phyloP scores from a whole-genome alignment of 2,888 invertebrate genomes.

The Aphodius granarius region DNA sequence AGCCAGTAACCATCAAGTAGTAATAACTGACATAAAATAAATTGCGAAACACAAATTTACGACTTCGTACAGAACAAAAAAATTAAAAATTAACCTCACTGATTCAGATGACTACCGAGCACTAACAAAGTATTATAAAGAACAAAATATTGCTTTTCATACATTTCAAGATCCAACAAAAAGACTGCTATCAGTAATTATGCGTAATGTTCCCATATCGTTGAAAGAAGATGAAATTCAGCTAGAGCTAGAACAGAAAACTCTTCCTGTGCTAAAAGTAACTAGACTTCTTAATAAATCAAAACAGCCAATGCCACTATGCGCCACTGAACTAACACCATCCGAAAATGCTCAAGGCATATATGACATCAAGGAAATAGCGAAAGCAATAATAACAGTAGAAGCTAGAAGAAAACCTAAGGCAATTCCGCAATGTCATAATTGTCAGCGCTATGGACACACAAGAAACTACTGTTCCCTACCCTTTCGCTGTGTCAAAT shows the following conservation, averaged over 20 bases:
- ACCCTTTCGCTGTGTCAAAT: slow-evolving; percentile 3
- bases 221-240: not conserved
- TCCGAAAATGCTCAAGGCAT: not conserved
- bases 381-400: not conserved
- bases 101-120: too few relatives aligned
- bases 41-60: too few relatives aligned
- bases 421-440: slow-evolving; percentile 21
- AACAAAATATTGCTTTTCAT: too few relatives aligned
- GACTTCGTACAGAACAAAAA: too few relatives aligned
- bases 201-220: not conserved
- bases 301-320: not conserved
- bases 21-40: too few relatives aligned
- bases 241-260: not conserved
- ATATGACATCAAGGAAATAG: not conserved
- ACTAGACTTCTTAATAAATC: not conserved
- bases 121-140: too few relatives aligned
- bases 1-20: too few relatives aligned
- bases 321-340: not conserved
- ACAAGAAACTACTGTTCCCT: slow-evolving; percentile 17
- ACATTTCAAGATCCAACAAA: too few relatives aligned
- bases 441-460: slow-evolving; percentile 19
- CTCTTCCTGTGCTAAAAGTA: not conserved
- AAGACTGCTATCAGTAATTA: too few relatives aligned
- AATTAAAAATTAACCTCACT: too few relatives aligned
- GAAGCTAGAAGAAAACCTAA: not conserved